Conservation (phyloP, 2,797 vertebrate genomes). For the Esox masquinongy region DNA sequence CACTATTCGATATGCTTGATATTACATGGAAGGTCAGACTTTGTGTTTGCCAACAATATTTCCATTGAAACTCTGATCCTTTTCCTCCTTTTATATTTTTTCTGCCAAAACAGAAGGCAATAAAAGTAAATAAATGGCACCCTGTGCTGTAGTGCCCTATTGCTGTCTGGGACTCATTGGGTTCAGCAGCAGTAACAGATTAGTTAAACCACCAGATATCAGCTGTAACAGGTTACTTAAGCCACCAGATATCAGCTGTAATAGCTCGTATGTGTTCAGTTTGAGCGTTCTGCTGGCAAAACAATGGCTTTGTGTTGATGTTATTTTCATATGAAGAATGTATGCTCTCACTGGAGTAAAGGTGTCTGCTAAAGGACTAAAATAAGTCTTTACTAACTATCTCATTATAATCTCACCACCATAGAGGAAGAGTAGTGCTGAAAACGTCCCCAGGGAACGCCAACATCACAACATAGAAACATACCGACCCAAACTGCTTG, state of each 20-base stretch:
- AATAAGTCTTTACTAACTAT: conserved; percentile 51
- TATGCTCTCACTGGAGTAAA: too few species aligned
- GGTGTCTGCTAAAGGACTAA: conserved; percentile 14
- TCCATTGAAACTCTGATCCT: background rate
- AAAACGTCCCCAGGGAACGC: conserved; percentile 39
- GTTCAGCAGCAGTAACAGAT: conserved; percentile 19
- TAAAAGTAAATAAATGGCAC: background rate
- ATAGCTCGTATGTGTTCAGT: too few species aligned
- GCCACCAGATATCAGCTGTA: too few species aligned
- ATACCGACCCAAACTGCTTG: conserved; percentile 10
- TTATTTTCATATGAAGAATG: too few species aligned
- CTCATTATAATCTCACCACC: conserved; percentile 53
- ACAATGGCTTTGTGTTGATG: too few species aligned
- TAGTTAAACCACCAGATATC: conserved; percentile 4
- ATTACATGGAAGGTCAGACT: background rate
- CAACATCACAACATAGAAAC: conserved; percentile 27
- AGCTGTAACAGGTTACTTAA: too few species aligned
- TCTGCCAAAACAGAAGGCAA: background rate
- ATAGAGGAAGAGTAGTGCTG: conserved; percentile 33
- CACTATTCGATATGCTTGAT: background rate
- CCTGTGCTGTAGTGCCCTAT: background rate
- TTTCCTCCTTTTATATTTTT: background rate
- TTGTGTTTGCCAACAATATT: background rate
- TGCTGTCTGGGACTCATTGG: background rate
- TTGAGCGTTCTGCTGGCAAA: too few species aligned